These are phyloP conservation scores for Drosophila paracracens DNA, from an alignment of 2,888 invertebrate species.

Conservation along the genomic window DNA sequence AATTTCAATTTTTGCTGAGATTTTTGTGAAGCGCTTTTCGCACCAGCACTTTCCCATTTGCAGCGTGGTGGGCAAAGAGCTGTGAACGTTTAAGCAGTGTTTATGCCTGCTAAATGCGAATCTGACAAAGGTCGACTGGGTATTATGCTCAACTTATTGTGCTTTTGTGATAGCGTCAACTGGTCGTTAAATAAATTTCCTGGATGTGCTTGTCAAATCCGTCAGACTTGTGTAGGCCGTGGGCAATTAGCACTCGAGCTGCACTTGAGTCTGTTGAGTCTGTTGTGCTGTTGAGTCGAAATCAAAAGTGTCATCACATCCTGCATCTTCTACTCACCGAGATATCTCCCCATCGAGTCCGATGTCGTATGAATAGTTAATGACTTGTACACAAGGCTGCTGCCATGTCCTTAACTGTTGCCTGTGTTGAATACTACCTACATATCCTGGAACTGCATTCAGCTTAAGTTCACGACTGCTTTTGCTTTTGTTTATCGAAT, in stretches of 20 bases:
- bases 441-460: slow-evolving; percentile 43
- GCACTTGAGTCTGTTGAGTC: slow-evolving; percentile 19
- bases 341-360: slow-evolving; percentile 36
- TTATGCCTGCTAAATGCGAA: slow-evolving; percentile 69
- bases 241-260: slow-evolving; percentile 58
- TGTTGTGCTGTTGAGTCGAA: slow-evolving; percentile 36
- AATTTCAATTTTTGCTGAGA: slow-evolving; percentile 61
- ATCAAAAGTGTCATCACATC: slow-evolving; percentile 77
- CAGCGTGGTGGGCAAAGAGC: slow-evolving; percentile 24
- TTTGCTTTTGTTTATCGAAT: slow-evolving; percentile 65
- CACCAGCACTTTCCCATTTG: slow-evolving; percentile 4
- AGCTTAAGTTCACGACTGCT: slow-evolving; percentile 62
- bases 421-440: slow-evolving; percentile 12
- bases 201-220: slow-evolving; percentile 25
- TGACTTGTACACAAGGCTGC: slow-evolving; percentile 55
- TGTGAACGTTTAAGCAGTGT: slow-evolving; percentile 66
- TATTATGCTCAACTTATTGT: slow-evolving; percentile 53
- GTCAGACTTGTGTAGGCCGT: slow-evolving; percentile 29
- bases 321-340: slow-evolving; percentile 31
- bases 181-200: slow-evolving; percentile 61
- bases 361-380: slow-evolving; percentile 73
- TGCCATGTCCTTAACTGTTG: slow-evolving; percentile 26
- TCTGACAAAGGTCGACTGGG: slow-evolving; percentile 55
- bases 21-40: slow-evolving; percentile 33
- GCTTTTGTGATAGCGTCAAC: slow-evolving; percentile 51